Evolutionary conservation across 2,888 invertebrate genomes (phyloP).

Genomic region (Hartigia nigra): DNA sequence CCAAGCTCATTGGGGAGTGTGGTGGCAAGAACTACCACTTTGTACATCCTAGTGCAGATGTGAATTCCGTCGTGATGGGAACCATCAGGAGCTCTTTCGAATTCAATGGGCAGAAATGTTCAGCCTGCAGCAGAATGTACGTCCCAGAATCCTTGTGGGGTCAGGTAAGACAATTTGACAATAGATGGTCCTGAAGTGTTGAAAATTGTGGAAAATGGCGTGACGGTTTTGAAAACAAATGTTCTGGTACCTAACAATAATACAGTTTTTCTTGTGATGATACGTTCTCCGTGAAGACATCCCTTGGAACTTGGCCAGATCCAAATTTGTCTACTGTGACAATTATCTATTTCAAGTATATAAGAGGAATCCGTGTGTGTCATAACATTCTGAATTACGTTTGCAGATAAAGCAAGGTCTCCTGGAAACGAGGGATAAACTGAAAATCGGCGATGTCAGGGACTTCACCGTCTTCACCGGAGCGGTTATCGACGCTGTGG

Average conservation of each 20-base stretch:
- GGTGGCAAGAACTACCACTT: conserved; percentile 99
- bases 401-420: conserved; percentile 78
- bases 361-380: background rate
- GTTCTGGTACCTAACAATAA: background rate
- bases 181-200: background rate
- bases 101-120: conserved; percentile 98
- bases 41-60: conserved; percentile 91
- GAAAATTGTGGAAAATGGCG: background rate
- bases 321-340: conserved; percentile 12
- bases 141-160: conserved; percentile 91
- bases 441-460: conserved; percentile 89
- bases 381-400: background rate
- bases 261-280: background rate
- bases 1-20: conserved; percentile 94
- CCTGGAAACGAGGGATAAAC: conserved; percentile 73
- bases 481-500: conserved; percentile 97
- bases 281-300: background rate
- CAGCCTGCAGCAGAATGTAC: conserved; percentile 97
- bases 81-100: conserved; percentile 95
- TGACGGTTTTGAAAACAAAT: background rate
- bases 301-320: background rate
- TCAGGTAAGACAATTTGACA: conserved; percentile 63
- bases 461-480: conserved; percentile 87
- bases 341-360: background rate
- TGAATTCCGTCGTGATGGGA: conserved; percentile 81